phyloP scores from a whole-genome alignment of 2,888 invertebrate species.

The Drosophila tanythrix region DNA sequence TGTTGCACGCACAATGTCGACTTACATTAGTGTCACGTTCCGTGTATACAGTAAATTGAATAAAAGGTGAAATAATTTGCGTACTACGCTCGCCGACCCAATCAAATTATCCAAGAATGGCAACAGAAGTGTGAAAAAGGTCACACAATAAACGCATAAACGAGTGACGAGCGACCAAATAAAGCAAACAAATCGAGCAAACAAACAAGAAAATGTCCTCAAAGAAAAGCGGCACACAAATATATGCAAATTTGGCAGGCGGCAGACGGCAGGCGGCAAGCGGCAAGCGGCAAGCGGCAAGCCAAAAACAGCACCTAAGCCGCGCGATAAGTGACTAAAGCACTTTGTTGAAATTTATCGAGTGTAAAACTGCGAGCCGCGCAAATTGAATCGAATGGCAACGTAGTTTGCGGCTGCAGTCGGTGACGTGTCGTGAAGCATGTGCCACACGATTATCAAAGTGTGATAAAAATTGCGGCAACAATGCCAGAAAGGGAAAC shows the following conservation, averaged over 20 bases:
- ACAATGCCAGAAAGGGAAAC: conserved; percentile 44
- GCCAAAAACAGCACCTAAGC: conserved; percentile 24
- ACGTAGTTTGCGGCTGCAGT: conserved; percentile 47
- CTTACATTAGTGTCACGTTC: conserved; percentile 47
- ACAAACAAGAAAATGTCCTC: conserved; percentile 1
- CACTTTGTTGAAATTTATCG: conserved; percentile 69
- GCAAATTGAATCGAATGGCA: conserved; percentile 73
- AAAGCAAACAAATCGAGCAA: neutral
- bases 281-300: neutral
- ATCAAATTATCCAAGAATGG: conserved; percentile 35
- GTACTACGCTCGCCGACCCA: conserved; percentile 47
- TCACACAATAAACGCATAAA: conserved; percentile 12
- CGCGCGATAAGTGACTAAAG: conserved; percentile 51
- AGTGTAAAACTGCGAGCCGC: conserved; percentile 47
- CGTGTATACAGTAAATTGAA: conserved; percentile 68
- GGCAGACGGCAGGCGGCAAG: neutral
- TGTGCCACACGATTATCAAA: conserved; percentile 74
- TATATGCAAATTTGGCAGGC: conserved; percentile 24
- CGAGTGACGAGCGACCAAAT: conserved; percentile 49
- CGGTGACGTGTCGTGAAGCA: conserved; percentile 67
- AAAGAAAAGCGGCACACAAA: neutral
- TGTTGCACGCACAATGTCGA: conserved; percentile 24
- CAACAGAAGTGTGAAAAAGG: conserved; percentile 65
- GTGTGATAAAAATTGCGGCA: conserved; percentile 71
- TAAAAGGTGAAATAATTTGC: conserved; percentile 72